These are phyloP conservation scores for Lasioglossum albipes DNA, from an alignment of 1,140 invertebrate genomes.

Conservation along the genomic window DNA sequence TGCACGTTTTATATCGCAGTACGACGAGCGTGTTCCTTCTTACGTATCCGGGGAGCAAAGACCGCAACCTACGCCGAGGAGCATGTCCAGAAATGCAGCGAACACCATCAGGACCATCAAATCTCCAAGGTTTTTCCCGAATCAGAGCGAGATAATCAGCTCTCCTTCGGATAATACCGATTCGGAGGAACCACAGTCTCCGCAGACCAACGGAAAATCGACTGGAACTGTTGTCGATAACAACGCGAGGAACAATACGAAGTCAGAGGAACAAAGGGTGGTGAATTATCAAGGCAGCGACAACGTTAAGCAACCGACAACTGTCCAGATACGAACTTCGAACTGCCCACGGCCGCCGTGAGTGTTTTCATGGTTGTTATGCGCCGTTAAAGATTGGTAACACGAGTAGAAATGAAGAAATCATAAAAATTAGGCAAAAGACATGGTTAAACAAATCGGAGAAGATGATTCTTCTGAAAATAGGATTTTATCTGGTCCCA, in stretches of 20 bases:
- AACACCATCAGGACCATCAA: constrained; percentile 44
- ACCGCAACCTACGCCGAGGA: neutral
- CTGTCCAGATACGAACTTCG: neutral
- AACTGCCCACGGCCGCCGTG: constrained; percentile 19
- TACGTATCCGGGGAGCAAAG: constrained; percentile 6
- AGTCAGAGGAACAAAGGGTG: neutral
- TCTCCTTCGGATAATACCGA: constrained; percentile 37
- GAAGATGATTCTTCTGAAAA: too few species aligned
- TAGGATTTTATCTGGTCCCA: too few species aligned
- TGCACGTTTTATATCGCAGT: neutral
- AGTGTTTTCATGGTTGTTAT: neutral
- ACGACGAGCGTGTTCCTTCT: neutral
- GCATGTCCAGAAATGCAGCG: neutral
- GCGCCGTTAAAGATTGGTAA: too few species aligned
- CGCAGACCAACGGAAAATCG: constrained; percentile 1
- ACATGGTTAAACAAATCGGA: too few species aligned
- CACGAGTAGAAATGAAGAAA: too few species aligned
- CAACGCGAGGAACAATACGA: neutral
- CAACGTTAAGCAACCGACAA: neutral
- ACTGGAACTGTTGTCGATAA: neutral
- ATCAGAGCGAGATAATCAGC: constrained; percentile 30
- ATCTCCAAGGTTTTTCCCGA: constrained; percentile 22
- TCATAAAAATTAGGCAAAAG: too few species aligned
- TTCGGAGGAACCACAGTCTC: constrained; percentile 13
- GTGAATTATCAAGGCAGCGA: neutral